phyloP scores from a whole-genome alignment of 1,140 invertebrate species.

The Ruditapes philippinarum region DNA sequence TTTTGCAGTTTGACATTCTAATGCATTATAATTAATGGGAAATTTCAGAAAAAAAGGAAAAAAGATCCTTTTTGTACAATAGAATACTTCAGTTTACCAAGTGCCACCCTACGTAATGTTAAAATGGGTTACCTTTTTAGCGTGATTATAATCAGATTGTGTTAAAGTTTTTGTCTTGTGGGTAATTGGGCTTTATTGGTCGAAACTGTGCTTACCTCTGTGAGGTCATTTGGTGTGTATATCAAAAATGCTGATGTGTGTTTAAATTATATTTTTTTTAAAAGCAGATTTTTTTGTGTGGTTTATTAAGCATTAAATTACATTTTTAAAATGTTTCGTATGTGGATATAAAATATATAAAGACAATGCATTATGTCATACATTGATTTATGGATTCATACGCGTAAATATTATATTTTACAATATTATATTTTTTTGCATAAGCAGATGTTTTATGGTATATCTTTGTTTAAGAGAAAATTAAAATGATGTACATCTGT shows the following conservation, averaged over 20 bases:
- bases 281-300: no score
- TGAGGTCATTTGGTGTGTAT: not conserved
- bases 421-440: no score
- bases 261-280: no score
- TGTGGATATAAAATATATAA: no score
- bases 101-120: not conserved
- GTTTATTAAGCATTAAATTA: no score
- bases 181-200: not conserved
- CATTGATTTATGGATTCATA: no score
- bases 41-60: not conserved
- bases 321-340: no score
- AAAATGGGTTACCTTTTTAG: not conserved
- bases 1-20: constrained; percentile 2
- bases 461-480: not conserved
- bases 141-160: not conserved
- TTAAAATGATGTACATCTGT: not conserved
- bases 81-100: not conserved
- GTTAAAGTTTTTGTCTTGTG: not conserved
- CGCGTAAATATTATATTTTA: not conserved
- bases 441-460: not conserved
- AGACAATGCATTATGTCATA: no score
- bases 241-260: no score
- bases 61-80: no score
- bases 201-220: not conserved
- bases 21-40: constrained; percentile 42